Conservation (phyloP, 2,888 invertebrate genomes). For the Agonopterix arenella region DNA sequence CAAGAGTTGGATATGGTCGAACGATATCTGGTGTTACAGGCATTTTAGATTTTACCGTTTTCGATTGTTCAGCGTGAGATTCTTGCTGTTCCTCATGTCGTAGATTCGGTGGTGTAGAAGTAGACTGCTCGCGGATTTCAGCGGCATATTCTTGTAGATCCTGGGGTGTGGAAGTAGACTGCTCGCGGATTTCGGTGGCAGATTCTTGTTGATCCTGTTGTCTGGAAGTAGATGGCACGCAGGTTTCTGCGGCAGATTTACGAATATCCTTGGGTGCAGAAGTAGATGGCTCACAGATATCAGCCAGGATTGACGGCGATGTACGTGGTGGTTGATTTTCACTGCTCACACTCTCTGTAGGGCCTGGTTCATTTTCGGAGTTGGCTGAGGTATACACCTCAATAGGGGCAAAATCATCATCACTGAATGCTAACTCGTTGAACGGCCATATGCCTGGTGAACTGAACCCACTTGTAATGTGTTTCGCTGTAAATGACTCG, state of each 20-base stretch:
- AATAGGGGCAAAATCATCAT: constrained; percentile 10
- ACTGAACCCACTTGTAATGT: constrained; percentile 31
- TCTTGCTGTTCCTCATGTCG: too few species aligned
- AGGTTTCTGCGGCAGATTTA: not conserved
- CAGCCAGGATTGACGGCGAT: not conserved
- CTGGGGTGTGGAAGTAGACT: too few species aligned
- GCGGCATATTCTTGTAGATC: too few species aligned
- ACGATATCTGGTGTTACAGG: too few species aligned
- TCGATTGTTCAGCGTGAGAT: too few species aligned
- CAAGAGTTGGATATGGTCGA: not conserved
- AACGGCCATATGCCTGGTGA: constrained; percentile 16
- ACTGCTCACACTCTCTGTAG: not conserved
- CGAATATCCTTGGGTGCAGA: not conserved
- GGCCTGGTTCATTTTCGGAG: not conserved
- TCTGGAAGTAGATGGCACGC: not conserved
- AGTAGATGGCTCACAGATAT: not conserved
- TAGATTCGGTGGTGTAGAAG: too few species aligned
- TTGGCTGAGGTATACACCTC: constrained; percentile 1
- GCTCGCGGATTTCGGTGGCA: too few species aligned
- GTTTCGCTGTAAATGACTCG: constrained; percentile 24
- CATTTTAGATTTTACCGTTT: too few species aligned
- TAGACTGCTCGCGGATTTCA: too few species aligned
- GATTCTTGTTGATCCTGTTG: too few species aligned
- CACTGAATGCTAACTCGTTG: constrained; percentile 11
- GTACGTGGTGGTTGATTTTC: not conserved